Percentiles rank a stretch among this genome's conserved stretches.
These are phyloP conservation scores for Spisula solida DNA, from an alignment of 2,888 invertebrate species.

Conservation along the genomic window DNA sequence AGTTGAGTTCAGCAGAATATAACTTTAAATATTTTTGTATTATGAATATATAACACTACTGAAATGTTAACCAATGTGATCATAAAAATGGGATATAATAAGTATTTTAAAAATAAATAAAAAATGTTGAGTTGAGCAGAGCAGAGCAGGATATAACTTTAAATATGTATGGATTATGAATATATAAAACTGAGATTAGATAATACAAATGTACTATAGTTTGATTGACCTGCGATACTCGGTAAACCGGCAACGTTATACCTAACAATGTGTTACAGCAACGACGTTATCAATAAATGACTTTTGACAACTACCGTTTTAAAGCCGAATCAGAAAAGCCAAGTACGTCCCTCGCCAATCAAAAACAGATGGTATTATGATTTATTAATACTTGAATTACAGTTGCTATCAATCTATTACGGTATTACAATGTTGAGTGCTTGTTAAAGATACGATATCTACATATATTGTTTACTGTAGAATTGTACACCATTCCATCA, in stretches of 20 bases:
- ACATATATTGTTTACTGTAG: conserved; percentile 59
- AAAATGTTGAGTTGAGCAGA: too few relatives aligned
- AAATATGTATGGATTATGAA: background rate
- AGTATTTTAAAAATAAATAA: too few relatives aligned
- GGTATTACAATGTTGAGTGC: conserved; percentile 58
- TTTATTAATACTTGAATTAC: conserved; percentile 65
- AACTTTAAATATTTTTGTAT: too few relatives aligned
- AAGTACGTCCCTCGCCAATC: conserved; percentile 35
- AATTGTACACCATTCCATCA: conserved; percentile 54
- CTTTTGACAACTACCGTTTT: background rate
- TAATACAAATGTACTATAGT: background rate
- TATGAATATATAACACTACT: too few relatives aligned
- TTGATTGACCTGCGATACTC: background rate
- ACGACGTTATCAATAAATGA: background rate
- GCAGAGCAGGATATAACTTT: background rate
- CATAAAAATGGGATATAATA: too few relatives aligned
- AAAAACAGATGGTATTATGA: conserved; percentile 60
- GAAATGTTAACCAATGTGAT: too few relatives aligned
- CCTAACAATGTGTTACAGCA: background rate
- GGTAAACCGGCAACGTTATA: conserved; percentile 23
- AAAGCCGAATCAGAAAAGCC: background rate
- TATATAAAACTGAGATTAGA: conserved; percentile 4
- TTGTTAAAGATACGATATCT: conserved; percentile 69
- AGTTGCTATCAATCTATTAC: conserved; percentile 62
- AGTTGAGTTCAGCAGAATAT: too few relatives aligned